Conservation (phyloP, 37 sponge, comb jelly and placozoan species). For the Eunapius fragilis region DNA sequence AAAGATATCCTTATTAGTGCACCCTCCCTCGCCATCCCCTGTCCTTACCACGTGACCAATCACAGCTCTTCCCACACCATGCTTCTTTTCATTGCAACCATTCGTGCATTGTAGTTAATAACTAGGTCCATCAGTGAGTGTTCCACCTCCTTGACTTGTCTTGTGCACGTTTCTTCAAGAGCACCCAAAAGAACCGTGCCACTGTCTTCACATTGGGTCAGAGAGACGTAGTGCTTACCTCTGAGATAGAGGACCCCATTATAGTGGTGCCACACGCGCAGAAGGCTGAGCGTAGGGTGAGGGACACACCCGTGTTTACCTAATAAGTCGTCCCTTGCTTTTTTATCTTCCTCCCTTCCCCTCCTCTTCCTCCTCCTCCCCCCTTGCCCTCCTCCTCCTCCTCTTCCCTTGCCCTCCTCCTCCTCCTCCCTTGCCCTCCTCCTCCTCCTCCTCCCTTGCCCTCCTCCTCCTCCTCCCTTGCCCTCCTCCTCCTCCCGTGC, state of each 20-base stretch:
- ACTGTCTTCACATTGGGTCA: conserved; percentile 93
- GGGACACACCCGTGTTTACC: too few species aligned
- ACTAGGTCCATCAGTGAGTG: neutral
- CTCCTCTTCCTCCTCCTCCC: too few species aligned
- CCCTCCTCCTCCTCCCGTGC: conserved; percentile 1
- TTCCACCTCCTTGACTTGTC: neutral
- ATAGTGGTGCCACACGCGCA: conserved; percentile 93
- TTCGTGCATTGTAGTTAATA: too few species aligned
- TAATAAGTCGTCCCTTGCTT: too few species aligned
- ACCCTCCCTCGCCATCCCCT: too few species aligned
- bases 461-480: neutral
- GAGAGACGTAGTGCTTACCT: conserved; percentile 90
- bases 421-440: neutral
- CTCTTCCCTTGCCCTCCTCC: too few species aligned
- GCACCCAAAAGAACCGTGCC: conserved; percentile 83
- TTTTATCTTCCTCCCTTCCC: too few species aligned
- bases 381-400: too few species aligned
- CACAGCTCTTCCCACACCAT: too few species aligned
- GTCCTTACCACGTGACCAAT: neutral
- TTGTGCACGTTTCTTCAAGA: conserved; percentile 65
- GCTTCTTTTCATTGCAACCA: too few species aligned
- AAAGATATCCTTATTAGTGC: conserved; percentile 51
- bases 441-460: neutral
- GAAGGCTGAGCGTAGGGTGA: conserved; percentile 82
- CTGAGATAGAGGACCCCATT: conserved; percentile 94